Evolutionary conservation across 2,888 invertebrate species (phyloP).

Genomic region (Machimus rusticus): DNA sequence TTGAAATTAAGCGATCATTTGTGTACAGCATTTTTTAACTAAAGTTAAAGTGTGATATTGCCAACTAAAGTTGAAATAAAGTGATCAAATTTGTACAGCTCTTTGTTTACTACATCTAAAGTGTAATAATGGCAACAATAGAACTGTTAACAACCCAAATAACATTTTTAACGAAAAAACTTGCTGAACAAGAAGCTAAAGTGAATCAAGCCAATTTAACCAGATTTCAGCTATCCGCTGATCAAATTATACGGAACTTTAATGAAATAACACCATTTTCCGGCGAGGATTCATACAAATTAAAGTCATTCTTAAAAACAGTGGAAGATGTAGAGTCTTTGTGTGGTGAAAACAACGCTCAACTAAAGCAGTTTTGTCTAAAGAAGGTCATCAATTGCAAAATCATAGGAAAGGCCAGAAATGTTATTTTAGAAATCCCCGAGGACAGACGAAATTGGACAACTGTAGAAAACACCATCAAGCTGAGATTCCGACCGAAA

Average conservation of each 20-base stretch:
- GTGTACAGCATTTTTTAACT: too few species aligned
- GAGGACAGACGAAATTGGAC: constrained; percentile 23
- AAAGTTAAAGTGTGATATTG: too few species aligned
- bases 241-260: constrained; percentile 27
- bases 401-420: constrained; percentile 39
- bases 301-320: constrained; percentile 2
- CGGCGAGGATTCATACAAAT: constrained; percentile 17
- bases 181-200: not conserved
- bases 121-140: not conserved
- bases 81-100: not conserved
- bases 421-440: constrained; percentile 32
- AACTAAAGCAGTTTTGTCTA: constrained; percentile 12
- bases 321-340: not conserved
- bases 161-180: not conserved
- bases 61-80: not conserved
- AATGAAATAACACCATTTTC: constrained; percentile 14
- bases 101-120: not conserved
- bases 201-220: not conserved
- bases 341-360: constrained; percentile 6
- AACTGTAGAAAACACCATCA: not conserved
- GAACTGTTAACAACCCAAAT: not conserved
- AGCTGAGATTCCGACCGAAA: not conserved
- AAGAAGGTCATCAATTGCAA: constrained; percentile 28
- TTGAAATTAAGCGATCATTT: too few species aligned
- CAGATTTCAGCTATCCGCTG: not conserved